These are phyloP conservation scores for Cosmia pyralina DNA, from an alignment of 2,888 invertebrate species.

Conservation along the genomic window DNA sequence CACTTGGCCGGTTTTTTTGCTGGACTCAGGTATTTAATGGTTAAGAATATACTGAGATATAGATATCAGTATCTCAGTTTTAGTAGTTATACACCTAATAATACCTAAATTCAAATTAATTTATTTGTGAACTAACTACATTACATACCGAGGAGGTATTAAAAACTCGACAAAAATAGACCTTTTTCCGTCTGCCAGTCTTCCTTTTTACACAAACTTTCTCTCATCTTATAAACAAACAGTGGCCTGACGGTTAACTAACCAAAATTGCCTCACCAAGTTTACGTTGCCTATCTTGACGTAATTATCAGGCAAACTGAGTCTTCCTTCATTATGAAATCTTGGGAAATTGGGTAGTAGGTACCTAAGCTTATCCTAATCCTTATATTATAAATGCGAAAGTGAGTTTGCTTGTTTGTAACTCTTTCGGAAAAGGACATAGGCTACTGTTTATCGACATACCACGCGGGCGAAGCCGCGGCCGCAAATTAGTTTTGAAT, in stretches of 20 bases:
- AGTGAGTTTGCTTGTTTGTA: too few relatives aligned
- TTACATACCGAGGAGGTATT: not conserved
- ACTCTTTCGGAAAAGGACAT: too few relatives aligned
- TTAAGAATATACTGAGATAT: not conserved
- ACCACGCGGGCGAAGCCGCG: too few relatives aligned
- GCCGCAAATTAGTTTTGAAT: too few relatives aligned
- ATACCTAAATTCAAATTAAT: too few relatives aligned
- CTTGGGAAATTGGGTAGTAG: not conserved
- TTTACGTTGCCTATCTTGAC: conserved; percentile 50
- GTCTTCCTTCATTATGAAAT: conserved; percentile 38
- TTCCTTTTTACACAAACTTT: conserved; percentile 35
- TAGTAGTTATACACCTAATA: not conserved
- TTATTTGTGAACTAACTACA: not conserved
- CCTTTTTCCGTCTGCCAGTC: not conserved
- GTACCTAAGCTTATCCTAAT: too few relatives aligned
- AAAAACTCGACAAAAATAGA: not conserved
- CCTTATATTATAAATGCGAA: too few relatives aligned
- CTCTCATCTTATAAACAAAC: conserved; percentile 57
- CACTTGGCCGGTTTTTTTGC: too few relatives aligned
- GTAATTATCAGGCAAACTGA: conserved; percentile 44
- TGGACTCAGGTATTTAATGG: not conserved
- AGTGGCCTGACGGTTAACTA: conserved; percentile 39
- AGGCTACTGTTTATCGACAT: too few relatives aligned
- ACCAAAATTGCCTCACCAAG: conserved; percentile 50
- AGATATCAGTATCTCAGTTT: not conserved